Base-by-base conservation (phyloP, 2,888 invertebrate species). In the Leptinotarsa tumamoca region DNA sequence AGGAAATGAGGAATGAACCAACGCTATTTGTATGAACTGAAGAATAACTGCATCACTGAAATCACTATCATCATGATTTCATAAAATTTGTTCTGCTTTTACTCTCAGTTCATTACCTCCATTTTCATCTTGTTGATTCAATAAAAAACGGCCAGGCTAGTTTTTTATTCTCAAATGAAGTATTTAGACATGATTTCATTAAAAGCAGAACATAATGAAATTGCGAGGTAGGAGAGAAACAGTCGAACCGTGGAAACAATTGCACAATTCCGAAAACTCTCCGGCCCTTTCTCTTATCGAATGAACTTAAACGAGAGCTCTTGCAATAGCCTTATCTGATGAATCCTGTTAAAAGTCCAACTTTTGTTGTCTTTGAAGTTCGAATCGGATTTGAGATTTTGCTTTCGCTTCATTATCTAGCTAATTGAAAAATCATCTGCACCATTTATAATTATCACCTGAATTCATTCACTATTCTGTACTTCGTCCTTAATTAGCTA, bases 381-480 rank as follows among this genome's bases (percentile, higher is more conserved):
- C n/a, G n/a, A 63, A 43, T 63, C 63, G 33, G 43, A 15, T 33
- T 61, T n/a, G 10, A 63, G 27, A 27, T 63, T 33, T 63, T 63
- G 63, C 63, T 63, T n/a, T 63, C 43, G 43, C n/a, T 63, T 43
- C 17, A 63, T 63, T 63, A 27, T 63, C n/a, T 43, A 63, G 43
- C 43, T 63, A 63, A 63, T 63, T 63, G 17, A 63, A 43, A 17
- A 63, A 63, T 63, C 33, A 43, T 63, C 18, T 33, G 63, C 33
- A 43, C 63, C 63, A 63, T 63, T 63, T 63, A 63, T 43, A 43
- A 63, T 43, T 33, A 63, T 63, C 33, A 63, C 63, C 43, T 63
- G 63, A 17, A 43, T 63, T 27, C 14, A 63, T 0, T 61, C 5
- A 15, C 15, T 17, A 33, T 33, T 63, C 43, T 63, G 33, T 13